Base-by-base conservation (phyloP, 2,888 invertebrate species). In the Coremacera marginata region DNA sequence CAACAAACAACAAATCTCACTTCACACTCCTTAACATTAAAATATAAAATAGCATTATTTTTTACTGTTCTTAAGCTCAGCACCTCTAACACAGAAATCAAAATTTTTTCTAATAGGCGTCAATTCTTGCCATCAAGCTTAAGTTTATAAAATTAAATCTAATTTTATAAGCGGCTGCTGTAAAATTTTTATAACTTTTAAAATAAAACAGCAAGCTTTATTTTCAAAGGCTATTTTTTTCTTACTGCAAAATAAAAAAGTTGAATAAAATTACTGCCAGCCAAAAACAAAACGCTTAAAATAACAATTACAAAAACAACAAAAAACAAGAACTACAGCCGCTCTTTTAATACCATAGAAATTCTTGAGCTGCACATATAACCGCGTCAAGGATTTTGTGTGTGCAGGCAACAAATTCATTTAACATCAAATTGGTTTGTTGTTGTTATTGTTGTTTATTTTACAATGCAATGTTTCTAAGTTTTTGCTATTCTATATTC, bases 391-490 rank as follows among this genome's bases (percentile, higher is more conserved):
- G 71, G 71, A 55, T 71, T 71, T 71, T 71, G 57, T 55, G 57
- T 55, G 55, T 49, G 51, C 27, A 31, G 52, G 63, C 51, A 44
- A 73, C 73, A 73, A 73, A 73, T 73, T 63, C 73, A 73, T 73
- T 73, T 73, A 62, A 49, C 63, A 73, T 51, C 63, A 63, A 73
- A 73, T 73, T 37, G 57, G 8, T 63, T 73, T 14, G 34, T 44
- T 65, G 37, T 19, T 65, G 65, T 9, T 65, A 8, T 34, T 65
- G 37, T 34, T 65, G 7, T 19, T 8, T 14, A 7, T n/a, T 1
- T 31, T 19, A 8, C 37, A 44, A 8, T 37, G 14, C 34, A 57
- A n/a, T 19, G 55, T 55, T 37, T 27, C 5, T 11, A 57, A 34
- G 57, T 34, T 71, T 19, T 70, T 22, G 31, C 51, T 70, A 25